Evolutionary conservation across 2,888 invertebrate genomes (phyloP).

Genomic region (Carabus problematicus): DNA sequence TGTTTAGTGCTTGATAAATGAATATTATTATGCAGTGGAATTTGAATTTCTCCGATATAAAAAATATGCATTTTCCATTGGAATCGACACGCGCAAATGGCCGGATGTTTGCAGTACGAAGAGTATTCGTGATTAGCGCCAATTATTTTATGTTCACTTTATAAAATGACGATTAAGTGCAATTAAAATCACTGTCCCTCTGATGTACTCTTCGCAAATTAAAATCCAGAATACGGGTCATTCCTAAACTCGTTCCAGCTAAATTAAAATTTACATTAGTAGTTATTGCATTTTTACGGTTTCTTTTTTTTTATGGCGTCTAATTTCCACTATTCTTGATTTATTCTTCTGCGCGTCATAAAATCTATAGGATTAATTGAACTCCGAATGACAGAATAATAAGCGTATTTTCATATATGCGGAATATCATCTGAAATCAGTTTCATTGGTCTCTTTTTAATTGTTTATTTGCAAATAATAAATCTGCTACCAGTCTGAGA

Average conservation of each 20-base stretch:
- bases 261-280: constrained; percentile 4
- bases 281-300: neutral
- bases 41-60: constrained; percentile 25
- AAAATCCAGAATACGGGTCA: constrained; percentile 49
- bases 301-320: neutral
- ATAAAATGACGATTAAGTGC: constrained; percentile 54
- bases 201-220: constrained; percentile 55
- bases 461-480: neutral
- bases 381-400: no score
- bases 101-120: constrained; percentile 23
- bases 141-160: constrained; percentile 57
- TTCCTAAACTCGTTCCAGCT: neutral
- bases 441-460: no score
- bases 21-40: constrained; percentile 14
- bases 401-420: no score
- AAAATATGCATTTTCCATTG: constrained; percentile 24
- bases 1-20: constrained; percentile 7
- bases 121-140: constrained; percentile 53
- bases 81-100: constrained; percentile 7
- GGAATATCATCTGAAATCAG: no score
- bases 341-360: neutral
- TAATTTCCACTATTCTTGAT: neutral
- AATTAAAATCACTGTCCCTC: constrained; percentile 55
- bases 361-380: no score
- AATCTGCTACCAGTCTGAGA: neutral